Percentiles rank a stretch among this genome's conserved stretches.
Conservation (phyloP, 2,888 invertebrate species). For the Cyaniris semiargus region DNA sequence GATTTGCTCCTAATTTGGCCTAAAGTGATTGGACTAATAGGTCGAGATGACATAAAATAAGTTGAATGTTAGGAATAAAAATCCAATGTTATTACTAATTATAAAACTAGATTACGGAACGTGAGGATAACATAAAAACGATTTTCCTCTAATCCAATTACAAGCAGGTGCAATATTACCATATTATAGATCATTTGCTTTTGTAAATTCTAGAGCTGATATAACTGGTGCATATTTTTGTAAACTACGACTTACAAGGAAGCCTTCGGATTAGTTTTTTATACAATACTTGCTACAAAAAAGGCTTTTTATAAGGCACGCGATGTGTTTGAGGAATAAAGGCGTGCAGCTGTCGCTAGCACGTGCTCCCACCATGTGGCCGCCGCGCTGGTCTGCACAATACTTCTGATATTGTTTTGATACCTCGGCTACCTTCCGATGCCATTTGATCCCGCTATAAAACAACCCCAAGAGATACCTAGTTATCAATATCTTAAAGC, state of each 20-base stretch:
- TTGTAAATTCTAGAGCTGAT: neutral
- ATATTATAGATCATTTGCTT: too few relatives aligned
- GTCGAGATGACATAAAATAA: neutral
- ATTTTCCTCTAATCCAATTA: neutral
- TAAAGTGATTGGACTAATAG: too few relatives aligned
- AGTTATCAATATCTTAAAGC: neutral
- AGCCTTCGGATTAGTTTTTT: neutral
- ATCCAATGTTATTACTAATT: neutral
- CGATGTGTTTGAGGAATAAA: slow-evolving; percentile 33
- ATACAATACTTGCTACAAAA: neutral
- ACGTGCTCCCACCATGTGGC: slow-evolving; percentile 46
- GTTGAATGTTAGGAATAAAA: neutral
- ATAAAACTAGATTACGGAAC: neutral
- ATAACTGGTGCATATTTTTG: neutral
- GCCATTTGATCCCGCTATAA: neutral
- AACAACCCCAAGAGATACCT: neutral
- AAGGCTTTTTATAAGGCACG: slow-evolving; percentile 11
- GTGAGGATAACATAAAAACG: neutral
- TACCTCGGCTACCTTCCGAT: slow-evolving; percentile 11
- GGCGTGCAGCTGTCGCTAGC: slow-evolving; percentile 48
- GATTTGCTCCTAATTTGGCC: too few relatives aligned
- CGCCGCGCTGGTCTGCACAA: slow-evolving; percentile 25
- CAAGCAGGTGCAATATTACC: neutral
- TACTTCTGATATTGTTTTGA: slow-evolving; percentile 26
- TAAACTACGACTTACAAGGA: neutral